phyloP scores from a whole-genome alignment of 2,113 vertebrate genomes.

The Takifugu bimaculatus region DNA sequence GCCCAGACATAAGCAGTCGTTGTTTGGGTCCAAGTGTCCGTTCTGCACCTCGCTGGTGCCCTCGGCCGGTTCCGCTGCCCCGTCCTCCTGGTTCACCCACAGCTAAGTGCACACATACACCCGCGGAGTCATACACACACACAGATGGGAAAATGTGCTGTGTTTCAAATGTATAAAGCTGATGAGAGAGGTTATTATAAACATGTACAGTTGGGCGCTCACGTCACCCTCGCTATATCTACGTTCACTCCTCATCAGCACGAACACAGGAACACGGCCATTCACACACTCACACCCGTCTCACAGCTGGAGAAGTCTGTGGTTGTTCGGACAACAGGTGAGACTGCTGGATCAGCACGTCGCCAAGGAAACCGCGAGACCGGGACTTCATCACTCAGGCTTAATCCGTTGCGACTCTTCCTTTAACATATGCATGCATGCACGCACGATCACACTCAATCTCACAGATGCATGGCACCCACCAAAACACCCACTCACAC shows the following conservation, averaged over 20 bases:
- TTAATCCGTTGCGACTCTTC: conserved; percentile 18
- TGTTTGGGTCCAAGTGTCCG: conserved; percentile 90
- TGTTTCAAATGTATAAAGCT: background rate
- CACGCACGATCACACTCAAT: conserved; percentile 25
- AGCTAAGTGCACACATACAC: conserved; percentile 75
- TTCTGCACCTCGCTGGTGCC: conserved; percentile 95
- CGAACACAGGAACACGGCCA: conserved; percentile 22
- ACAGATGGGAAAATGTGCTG: background rate
- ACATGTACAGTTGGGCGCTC: background rate
- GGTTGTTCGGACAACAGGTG: conserved; percentile 27
- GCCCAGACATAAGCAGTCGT: conserved; percentile 94
- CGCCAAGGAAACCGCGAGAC: conserved; percentile 37
- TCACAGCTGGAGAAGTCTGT: conserved; percentile 11
- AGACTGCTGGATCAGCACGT: conserved; percentile 24
- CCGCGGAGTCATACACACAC: conserved; percentile 28
- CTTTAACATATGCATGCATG: conserved; percentile 16
- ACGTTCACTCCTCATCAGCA: conserved; percentile 11
- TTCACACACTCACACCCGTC: conserved; percentile 19
- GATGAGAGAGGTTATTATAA: conserved; percentile 5
- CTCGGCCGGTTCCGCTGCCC: conserved; percentile 81
- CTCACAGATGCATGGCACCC: conserved; percentile 12
- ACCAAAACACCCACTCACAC: conserved; percentile 9
- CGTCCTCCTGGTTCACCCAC: conserved; percentile 99
- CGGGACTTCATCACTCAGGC: background rate
- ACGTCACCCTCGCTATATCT: background rate